Base-by-base conservation (phyloP, 2,797 vertebrate species). In the Anabas testudineus region DNA sequence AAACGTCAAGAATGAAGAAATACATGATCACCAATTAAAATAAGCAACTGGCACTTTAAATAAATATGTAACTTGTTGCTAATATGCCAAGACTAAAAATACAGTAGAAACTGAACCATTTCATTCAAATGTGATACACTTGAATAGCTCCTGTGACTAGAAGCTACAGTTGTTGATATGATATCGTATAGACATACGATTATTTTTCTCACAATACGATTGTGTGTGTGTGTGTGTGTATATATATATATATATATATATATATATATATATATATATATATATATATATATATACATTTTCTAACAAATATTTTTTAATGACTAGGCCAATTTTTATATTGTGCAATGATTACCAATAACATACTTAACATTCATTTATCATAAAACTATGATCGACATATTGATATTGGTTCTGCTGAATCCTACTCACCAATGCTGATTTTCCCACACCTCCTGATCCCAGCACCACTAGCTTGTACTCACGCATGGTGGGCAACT, bases 391-490 rank as follows among this genome's bases (percentile, higher is more conserved):
- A 2, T 2, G 15, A 64, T 28, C 12, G 59, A 15, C 15, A 51
- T 1, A 16, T 43, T 8, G 19, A 57, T 49, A n/a, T 12, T 3
- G 1, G 13, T 5, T 19, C 7, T 30, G 19, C 32, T 18, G 10
- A 34, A 15, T 3, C 6, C 58, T 39, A 94, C 96, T 97, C 93
- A 99, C 98, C 96, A 99, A 94, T 88, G 98, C 98, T 15, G 98
- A 99, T 81, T 99, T 99, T 46, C 98, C 98, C 88, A 99, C 98
- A 73, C 98, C 98, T 94, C 98, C 98, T 80, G 98, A 99, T 85
- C 98, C 98, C 90, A 99, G 94, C 90, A 99, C 98, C 94, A 99
- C 98, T 84, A 99, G 95, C 95, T 99, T 99, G 95, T 99, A 99
- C 93, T 99, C 98, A 86, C 98, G 98, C 98, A 99, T 99, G 94